Percentiles rank a stretch among this genome's conserved stretches.
These are phyloP conservation scores for Halesus radiatus DNA, from an alignment of 1,140 invertebrate species.

Conservation along the genomic window DNA sequence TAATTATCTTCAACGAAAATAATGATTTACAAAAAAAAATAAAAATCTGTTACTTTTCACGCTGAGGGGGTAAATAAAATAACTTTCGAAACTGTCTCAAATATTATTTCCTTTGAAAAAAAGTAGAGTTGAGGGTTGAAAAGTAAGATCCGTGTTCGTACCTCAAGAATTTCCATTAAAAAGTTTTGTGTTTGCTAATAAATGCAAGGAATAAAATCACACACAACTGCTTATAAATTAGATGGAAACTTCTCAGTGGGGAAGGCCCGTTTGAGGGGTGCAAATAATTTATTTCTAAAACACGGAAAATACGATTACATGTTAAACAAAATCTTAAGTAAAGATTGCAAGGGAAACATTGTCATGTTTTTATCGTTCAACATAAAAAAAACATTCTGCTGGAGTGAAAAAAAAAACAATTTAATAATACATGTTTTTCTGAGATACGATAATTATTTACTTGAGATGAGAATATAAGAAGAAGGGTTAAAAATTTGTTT, in stretches of 20 bases:
- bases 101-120: too few species aligned
- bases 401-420: neutral
- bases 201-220: conserved; percentile 25
- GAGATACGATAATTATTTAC: too few species aligned
- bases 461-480: too few species aligned
- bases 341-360: neutral
- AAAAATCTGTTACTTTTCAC: too few species aligned
- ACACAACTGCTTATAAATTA: conserved; percentile 16
- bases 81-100: too few species aligned
- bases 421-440: too few species aligned
- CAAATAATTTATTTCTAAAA: conserved; percentile 25
- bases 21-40: too few species aligned
- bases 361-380: neutral
- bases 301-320: conserved; percentile 14
- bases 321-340: neutral
- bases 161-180: conserved; percentile 14
- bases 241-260: neutral
- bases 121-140: too few species aligned
- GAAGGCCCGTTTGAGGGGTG: neutral
- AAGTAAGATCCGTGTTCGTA: neutral
- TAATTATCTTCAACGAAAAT: too few species aligned
- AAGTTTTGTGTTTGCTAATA: conserved; percentile 19
- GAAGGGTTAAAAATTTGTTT: too few species aligned
- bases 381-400: conserved; percentile 13
- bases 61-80: too few species aligned